Evolutionary conservation across 2,888 invertebrate genomes (phyloP), one percentile per base, ranked within the genome.

Genomic region (Tribolium freemani): DNA sequence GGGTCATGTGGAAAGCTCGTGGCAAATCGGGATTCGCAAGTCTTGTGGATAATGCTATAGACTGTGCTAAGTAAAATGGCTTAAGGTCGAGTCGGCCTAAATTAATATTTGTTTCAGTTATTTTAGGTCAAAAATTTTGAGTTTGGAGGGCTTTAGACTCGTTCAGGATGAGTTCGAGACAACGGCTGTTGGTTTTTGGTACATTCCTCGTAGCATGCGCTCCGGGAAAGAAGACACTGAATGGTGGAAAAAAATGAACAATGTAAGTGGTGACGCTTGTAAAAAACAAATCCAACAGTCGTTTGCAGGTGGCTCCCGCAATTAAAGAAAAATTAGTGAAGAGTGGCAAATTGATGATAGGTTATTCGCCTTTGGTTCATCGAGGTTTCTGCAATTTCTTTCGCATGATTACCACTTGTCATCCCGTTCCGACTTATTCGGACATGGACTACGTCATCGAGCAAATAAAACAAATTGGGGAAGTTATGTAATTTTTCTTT

Each of bases 181-280:
- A 74, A 93, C 94, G 13, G 96, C 96, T 82, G 91, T 97, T 0
- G 96, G 96, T 84, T 97, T 97, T 86, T 97, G 96, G 96, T 97
- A 93, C 84, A 90, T 96, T 70, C 90, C 93, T 0, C 86, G 79
- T 45, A 86, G 85, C n/a, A 87, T 91, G 79, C 83, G 89, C 38
- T 83, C 78, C 1, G 75, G 82, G 60, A 73, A 80, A 30, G 89
- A 89, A 79, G 87, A 83, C 31, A 80, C 84, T 0, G 86, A 86
- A 2, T 91, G 91, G 91, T 88, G 88, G 86, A 73, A 84, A 0
- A 86, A 88, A 73, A 63, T 75, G 5, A 71, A 66, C 63, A 46
- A 68, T 30, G 75, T 70, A 48, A 70, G 72, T 70, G 31, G 21
- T 50, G 38, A 16, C 26, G 13, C 45, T 56, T 26, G 13, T 63